These are phyloP conservation scores for Odontothrips loti DNA, from an alignment of 2,888 invertebrate species.

Conservation along the genomic window DNA sequence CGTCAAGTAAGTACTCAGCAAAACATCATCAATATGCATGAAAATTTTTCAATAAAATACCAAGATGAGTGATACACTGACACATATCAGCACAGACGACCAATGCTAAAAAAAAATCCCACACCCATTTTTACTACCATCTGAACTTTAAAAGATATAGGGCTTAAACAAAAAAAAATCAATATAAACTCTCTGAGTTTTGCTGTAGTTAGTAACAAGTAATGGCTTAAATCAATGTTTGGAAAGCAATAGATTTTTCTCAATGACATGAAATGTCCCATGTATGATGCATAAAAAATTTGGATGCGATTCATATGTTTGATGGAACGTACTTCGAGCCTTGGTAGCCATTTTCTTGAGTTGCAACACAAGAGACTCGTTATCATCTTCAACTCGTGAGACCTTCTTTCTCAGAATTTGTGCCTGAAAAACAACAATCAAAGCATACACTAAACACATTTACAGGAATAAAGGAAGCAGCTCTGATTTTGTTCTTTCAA, in stretches of 20 bases:
- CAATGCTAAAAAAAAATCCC: no score
- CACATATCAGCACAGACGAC: no score
- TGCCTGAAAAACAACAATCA: conserved; percentile 57
- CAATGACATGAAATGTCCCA: background rate
- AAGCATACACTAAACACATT: conserved; percentile 37
- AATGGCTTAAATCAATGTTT: background rate
- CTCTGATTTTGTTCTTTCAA: no score
- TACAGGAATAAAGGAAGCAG: conserved; percentile 40
- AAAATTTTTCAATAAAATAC: no score
- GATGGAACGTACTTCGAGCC: conserved; percentile 66
- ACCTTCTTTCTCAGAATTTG: conserved; percentile 84
- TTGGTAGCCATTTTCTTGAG: conserved; percentile 92
- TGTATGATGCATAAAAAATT: background rate
- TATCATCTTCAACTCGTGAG: conserved; percentile 91
- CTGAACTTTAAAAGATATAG: background rate
- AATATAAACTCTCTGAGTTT: background rate
- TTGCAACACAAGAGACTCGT: conserved; percentile 91
- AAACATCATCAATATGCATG: background rate
- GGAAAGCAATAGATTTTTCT: background rate
- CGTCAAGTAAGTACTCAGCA: background rate
- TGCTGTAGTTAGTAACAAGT: background rate
- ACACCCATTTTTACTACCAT: background rate
- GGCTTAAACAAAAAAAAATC: background rate
- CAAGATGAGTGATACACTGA: no score
- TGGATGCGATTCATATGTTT: conserved; percentile 1